phyloP scores from a whole-genome alignment of 2,888 invertebrate genomes.

The Chesias legatella region DNA sequence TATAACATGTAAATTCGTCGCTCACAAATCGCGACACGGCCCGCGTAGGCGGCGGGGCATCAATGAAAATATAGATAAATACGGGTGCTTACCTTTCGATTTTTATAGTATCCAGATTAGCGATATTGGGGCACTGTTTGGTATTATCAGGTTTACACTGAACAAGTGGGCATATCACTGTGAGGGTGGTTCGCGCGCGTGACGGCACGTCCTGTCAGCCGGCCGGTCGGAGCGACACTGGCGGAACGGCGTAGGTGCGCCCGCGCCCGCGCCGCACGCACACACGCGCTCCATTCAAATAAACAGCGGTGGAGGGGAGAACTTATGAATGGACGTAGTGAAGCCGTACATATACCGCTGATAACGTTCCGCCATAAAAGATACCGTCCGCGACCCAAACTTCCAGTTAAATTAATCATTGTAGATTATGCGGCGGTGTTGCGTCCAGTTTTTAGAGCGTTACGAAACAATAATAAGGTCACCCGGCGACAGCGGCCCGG shows the following conservation, averaged over 20 bases:
- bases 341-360: constrained; percentile 67
- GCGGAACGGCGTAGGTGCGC: constrained; percentile 50
- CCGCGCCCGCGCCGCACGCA: constrained; percentile 65
- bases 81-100: constrained; percentile 67
- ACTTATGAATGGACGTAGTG: constrained; percentile 80
- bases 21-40: constrained; percentile 75
- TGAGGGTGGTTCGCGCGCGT: constrained; percentile 44
- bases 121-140: constrained; percentile 58
- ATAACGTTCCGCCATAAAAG: constrained; percentile 62
- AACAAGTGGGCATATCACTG: constrained; percentile 64
- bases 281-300: constrained; percentile 66
- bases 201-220: constrained; percentile 39
- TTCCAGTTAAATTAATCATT: constrained; percentile 35
- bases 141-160: constrained; percentile 57
- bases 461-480: constrained; percentile 37
- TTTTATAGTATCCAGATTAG: constrained; percentile 77
- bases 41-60: constrained; percentile 65
- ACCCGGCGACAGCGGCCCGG: constrained; percentile 32
- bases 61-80: constrained; percentile 73
- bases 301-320: constrained; percentile 53
- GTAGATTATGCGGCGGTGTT: constrained; percentile 38
- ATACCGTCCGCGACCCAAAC: constrained; percentile 41
- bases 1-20: constrained; percentile 78
- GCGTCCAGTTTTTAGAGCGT: constrained; percentile 30
- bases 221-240: constrained; percentile 62